Evolutionary conservation across 2,888 invertebrate species (phyloP).

Genomic region (Ectropis crepuscularia): DNA sequence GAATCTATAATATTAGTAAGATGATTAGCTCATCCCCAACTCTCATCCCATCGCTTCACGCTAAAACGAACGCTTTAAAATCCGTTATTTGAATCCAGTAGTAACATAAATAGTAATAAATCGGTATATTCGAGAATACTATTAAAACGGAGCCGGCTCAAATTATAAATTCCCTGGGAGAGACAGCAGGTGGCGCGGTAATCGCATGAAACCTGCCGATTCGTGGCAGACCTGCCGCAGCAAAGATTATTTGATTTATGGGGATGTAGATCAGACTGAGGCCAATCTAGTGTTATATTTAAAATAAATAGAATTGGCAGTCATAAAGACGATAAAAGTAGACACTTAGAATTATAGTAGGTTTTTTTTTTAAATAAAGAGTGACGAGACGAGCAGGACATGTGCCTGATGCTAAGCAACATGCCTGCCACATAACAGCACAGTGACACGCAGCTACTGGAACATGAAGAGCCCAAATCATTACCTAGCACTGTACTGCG

Average conservation of each 20-base stretch:
- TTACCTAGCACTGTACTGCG: too few species aligned
- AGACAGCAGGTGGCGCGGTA: slow-evolving; percentile 78
- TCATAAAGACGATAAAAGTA: background rate
- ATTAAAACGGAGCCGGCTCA: slow-evolving; percentile 70
- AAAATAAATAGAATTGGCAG: too few species aligned
- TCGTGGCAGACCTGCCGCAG: slow-evolving; percentile 63
- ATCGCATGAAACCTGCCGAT: slow-evolving; percentile 75
- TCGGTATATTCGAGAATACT: slow-evolving; percentile 77
- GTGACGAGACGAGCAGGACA: too few species aligned
- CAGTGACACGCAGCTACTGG: too few species aligned
- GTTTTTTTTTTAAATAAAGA: too few species aligned
- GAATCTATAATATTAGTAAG: too few species aligned
- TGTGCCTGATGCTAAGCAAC: too few species aligned
- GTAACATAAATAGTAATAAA: slow-evolving; percentile 61
- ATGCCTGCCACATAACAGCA: too few species aligned
- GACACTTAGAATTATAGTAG: too few species aligned
- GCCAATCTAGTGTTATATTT: too few species aligned
- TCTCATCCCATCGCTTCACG: slow-evolving; percentile 20
- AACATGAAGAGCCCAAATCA: too few species aligned
- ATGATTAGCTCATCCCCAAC: too few species aligned
- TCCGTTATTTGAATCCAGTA: slow-evolving; percentile 42
- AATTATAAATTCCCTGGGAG: slow-evolving; percentile 82
- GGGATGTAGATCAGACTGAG: slow-evolving; percentile 11
- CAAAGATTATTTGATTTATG: slow-evolving; percentile 50
- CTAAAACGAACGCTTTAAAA: slow-evolving; percentile 38